Conservation (phyloP, 2,888 invertebrate species). For the Tricholauxania praeusta region DNA sequence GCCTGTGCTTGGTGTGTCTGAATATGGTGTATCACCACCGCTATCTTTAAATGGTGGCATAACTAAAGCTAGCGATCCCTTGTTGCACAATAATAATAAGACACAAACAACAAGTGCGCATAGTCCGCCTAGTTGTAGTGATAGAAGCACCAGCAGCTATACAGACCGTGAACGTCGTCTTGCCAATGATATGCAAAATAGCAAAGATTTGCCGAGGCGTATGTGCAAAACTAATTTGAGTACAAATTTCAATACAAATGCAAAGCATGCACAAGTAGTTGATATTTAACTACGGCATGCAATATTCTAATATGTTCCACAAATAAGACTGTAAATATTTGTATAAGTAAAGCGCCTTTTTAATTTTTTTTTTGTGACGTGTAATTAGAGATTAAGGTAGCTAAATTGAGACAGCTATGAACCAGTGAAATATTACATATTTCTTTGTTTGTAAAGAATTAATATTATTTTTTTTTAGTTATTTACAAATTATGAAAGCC, state of each 20-base stretch:
- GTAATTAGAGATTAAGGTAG: too few species aligned
- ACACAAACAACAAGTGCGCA: background rate
- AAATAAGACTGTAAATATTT: slow-evolving; percentile 20
- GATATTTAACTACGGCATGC: slow-evolving; percentile 27
- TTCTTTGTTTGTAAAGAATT: background rate
- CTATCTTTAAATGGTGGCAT: background rate
- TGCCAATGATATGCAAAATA: slow-evolving; percentile 1
- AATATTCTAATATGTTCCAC: slow-evolving; percentile 2
- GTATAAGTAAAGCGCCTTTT: slow-evolving; percentile 1
- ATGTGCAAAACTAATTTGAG: slow-evolving; percentile 34
- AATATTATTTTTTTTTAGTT: background rate
- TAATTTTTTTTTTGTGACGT: too few species aligned
- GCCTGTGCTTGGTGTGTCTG: slow-evolving; percentile 54
- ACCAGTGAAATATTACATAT: slow-evolving; percentile 2
- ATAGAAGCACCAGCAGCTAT: slow-evolving; percentile 29
- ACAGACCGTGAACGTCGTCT: slow-evolving; percentile 48
- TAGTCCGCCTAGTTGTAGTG: slow-evolving; percentile 31
- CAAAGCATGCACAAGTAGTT: slow-evolving; percentile 26
- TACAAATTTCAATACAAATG: slow-evolving; percentile 37
- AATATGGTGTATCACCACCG: slow-evolving; percentile 43
- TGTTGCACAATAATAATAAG: background rate
- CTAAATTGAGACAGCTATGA: background rate
- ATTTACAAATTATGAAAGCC: slow-evolving; percentile 6
- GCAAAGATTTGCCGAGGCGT: background rate
- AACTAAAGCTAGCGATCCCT: background rate